Evolutionary conservation across 64 coral and sea anemone genomes (phyloP).

Genomic region (Dendronephthya gigantea): DNA sequence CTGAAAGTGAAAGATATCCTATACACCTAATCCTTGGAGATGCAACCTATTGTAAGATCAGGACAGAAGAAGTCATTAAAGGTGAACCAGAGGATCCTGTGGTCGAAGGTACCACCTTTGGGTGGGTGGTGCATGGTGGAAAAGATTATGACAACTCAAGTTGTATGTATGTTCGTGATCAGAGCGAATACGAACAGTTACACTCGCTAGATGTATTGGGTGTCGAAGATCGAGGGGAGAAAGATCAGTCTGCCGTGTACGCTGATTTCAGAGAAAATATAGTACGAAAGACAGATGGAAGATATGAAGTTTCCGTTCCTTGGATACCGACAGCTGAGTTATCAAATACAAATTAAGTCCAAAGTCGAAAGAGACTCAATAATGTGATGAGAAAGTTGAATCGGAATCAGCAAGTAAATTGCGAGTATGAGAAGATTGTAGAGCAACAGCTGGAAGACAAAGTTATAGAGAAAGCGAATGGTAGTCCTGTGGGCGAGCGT

Average conservation of each 20-base stretch:
- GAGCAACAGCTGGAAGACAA: not conserved
- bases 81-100: conserved; percentile 32
- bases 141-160: not conserved
- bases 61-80: conserved; percentile 33
- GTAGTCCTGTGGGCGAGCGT: not conserved
- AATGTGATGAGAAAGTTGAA: not conserved
- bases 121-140: conserved; percentile 36
- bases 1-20: conserved; percentile 26
- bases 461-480: not conserved
- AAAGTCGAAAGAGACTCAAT: not conserved
- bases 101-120: conserved; percentile 35
- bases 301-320: no score
- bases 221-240: no score
- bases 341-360: not conserved
- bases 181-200: no score
- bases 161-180: not conserved
- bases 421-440: conserved; percentile 2
- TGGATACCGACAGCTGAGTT: not conserved
- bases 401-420: not conserved
- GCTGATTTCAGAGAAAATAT: no score
- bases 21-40: no score
- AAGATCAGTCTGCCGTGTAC: no score
- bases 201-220: no score
- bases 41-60: conserved; percentile 38
- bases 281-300: no score